Base-by-base conservation (phyloP, 2,888 invertebrate genomes). In the Nymphalis c-album region DNA sequence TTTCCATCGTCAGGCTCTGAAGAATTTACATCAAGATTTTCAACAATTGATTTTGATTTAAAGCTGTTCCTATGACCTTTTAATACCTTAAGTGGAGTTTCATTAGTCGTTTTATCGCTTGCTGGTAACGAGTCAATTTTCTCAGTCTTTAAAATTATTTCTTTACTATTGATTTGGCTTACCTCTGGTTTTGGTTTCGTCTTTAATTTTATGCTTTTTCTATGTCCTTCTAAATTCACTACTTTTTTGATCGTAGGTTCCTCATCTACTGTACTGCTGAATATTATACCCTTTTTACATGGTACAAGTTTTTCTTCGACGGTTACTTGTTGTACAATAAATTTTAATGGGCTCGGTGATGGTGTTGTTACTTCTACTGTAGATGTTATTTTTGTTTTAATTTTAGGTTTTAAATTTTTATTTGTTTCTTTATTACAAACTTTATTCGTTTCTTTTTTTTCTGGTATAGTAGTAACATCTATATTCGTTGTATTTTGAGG, bases 371-470 rank as follows among this genome's bases (percentile, higher is more conserved):
- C 80, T 76, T 94, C 93, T 8, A 94, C 93, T 0, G 92, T 87
- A 16, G 92, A 84, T 13, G 94, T 94, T 26, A 94, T 94, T 81
- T 93, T 92, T 16, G 91, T 84, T 86, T 93, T 94, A 57, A 89
- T 78, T 82, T 90, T 90, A 17, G 82, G 79, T 77, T 85, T 74
- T n/a, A 35, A 20, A 48, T 61, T 67, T 83, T 51, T 72, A 35
- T 63, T 76, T 76, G 65, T 64, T 64, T 67, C 48, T 7, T 48
- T 48, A n/a, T 48, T 57, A 18, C 35, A 35, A n/a, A 13, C 57
- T 76, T 70, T 76, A 85, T 85, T 48, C 76, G 55, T 50, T 48
- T 47, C 13, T 7, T 77, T 75, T 77, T 86, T 90, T 84, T 93
- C 93, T 79, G 93, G 91, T 62, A 93, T 92, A 57, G 82, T 77